Conservation (phyloP, 35 echinoderm and acorn worm species). For the Holothuria glaberrima region DNA sequence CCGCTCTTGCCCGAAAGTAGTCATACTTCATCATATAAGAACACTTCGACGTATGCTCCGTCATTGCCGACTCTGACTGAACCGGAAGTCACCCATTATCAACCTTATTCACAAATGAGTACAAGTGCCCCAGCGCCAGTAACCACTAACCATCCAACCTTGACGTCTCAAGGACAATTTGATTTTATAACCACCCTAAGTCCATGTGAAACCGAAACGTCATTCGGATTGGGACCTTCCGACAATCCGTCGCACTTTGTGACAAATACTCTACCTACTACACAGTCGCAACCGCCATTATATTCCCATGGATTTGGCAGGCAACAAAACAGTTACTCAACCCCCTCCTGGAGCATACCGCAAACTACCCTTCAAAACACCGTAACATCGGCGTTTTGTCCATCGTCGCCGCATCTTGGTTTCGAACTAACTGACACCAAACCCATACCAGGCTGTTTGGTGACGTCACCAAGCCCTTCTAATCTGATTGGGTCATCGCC, state of each 20-base stretch:
- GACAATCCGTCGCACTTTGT: slow-evolving; percentile 49
- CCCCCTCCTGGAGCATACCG: slow-evolving; percentile 48
- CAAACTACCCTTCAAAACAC: slow-evolving; percentile 56
- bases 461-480: slow-evolving; percentile 21
- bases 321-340: slow-evolving; percentile 8
- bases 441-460: slow-evolving; percentile 46
- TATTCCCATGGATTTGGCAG: slow-evolving; percentile 48
- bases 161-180: slow-evolving; percentile 51
- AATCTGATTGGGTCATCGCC: not conserved
- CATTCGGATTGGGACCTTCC: slow-evolving; percentile 29
- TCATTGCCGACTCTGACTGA: slow-evolving; percentile 53
- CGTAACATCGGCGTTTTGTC: slow-evolving; percentile 47
- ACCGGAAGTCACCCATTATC: slow-evolving; percentile 39
- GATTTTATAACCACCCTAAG: slow-evolving; percentile 1
- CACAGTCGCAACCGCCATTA: slow-evolving; percentile 52
- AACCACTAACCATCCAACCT: slow-evolving; percentile 30
- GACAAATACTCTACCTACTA: slow-evolving; percentile 46
- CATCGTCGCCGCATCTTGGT: slow-evolving; percentile 2
- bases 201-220: slow-evolving; percentile 29
- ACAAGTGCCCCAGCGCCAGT: slow-evolving; percentile 7
- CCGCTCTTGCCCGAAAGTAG: slow-evolving; percentile 60
- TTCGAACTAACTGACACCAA: slow-evolving; percentile 66
- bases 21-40: slow-evolving; percentile 64
- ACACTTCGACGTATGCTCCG: slow-evolving; percentile 58
- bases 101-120: slow-evolving; percentile 32